phyloP scores from a whole-genome alignment of 2,888 invertebrate genomes.

The Prenolepis imparis region DNA sequence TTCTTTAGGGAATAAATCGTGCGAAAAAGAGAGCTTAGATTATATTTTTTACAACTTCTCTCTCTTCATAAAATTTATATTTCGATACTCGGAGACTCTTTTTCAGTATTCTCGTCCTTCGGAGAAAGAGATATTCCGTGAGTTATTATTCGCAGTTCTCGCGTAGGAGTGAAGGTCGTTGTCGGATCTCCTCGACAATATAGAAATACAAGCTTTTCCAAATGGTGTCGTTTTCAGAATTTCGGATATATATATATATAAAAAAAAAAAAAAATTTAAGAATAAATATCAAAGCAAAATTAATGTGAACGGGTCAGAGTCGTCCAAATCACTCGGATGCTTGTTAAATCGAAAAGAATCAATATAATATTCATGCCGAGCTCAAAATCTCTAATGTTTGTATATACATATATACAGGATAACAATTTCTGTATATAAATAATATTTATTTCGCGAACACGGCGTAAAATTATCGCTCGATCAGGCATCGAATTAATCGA shows the following conservation, averaged over 20 bases:
- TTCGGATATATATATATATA: not conserved
- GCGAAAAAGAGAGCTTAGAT: not conserved
- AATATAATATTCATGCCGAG: not conserved
- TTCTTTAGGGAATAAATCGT: not conserved
- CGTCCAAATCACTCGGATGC: not conserved
- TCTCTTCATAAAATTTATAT: conserved; percentile 13
- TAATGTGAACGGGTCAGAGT: not conserved
- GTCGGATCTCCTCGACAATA: not conserved
- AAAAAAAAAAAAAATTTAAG: too few species aligned
- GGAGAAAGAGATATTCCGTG: not conserved
- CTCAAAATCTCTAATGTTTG: not conserved
- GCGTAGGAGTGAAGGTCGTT: not conserved
- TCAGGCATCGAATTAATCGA: not conserved
- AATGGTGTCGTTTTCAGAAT: not conserved
- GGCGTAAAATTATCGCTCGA: not conserved
- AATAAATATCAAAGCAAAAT: not conserved
- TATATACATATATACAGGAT: not conserved
- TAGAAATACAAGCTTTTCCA: not conserved
- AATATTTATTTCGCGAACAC: not conserved
- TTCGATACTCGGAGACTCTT: not conserved
- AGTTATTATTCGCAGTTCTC: not conserved
- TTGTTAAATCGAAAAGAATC: not conserved
- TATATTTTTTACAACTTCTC: not conserved
- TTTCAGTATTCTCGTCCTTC: not conserved
- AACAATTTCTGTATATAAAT: not conserved